Evolutionary conservation across 1,140 invertebrate genomes (phyloP), one percentile per base, ranked within the genome.

Genomic region (Akabosia matsudoensis): DNA sequence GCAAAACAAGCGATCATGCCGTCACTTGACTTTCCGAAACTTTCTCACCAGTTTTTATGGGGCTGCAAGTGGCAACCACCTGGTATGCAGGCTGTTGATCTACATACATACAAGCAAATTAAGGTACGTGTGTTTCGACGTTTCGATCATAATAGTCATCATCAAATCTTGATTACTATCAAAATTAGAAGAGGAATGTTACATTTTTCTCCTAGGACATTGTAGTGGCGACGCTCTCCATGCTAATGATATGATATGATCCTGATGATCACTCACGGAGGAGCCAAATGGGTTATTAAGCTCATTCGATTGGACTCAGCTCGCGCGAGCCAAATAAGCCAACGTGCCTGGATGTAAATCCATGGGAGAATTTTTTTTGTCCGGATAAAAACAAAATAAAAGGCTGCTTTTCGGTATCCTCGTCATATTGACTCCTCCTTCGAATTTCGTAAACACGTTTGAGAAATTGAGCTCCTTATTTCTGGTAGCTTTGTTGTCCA

Each of bases 281-380:
- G 61, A 67, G 61, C 61, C 61, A 67, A 67, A 24, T 30, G 61
- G 61, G 61, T 67, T 67, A 67, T 67, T 67, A 67, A 67, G 7
- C 31, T 3, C 28, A 67, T 67, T 45, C 31, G 61, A 67, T 67
- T 67, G 26, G 7, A 30, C 26, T 30, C 61, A 30, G 61, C n/a
- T 67, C 61, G 61, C 61, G 61, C 61, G 61, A 67, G 61, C 28
- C 61, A 45, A 45, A 7, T 10, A 56, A 45, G 37, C 37, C 37
- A 45, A 45, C 7, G 7, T 45, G 37, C 7, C 37, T 45, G 37
- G 37, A 45, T 18, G 7, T 45, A n/a, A n/a, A n/a, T n/a, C n/a
- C n/a, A n/a, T n/a, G n/a, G n/a, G n/a, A n/a, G n/a, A n/a, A n/a
- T n/a, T n/a, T n/a, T n/a, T n/a, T n/a, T n/a, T n/a, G n/a, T n/a